Evolutionary conservation across 2,797 vertebrate species (phyloP).

Genomic region (Propithecus perrieri): DNA sequence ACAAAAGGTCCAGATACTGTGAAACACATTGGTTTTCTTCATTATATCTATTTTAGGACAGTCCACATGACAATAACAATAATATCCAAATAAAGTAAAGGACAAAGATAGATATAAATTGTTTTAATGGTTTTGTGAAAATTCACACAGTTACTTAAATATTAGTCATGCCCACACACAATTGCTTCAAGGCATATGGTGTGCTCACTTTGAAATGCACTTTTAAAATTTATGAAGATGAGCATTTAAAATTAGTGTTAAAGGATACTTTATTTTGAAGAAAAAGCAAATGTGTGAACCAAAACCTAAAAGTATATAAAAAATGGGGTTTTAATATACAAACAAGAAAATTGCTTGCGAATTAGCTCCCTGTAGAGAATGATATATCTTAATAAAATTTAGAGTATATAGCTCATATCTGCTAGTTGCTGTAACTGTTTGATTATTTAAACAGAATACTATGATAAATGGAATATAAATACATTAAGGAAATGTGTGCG

Average conservation of each 20-base stretch:
- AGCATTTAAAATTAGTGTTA: conserved; percentile 15
- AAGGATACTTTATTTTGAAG: neutral
- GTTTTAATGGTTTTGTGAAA: neutral
- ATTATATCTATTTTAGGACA: neutral
- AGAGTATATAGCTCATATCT: neutral
- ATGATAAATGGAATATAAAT: neutral
- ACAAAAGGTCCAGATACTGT: neutral
- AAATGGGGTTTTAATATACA: neutral
- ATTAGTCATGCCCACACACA: neutral
- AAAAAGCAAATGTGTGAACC: neutral
- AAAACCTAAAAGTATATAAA: neutral
- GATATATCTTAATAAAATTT: conserved; percentile 50
- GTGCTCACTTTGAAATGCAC: neutral
- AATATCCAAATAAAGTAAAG: neutral
- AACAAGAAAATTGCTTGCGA: conserved; percentile 41
- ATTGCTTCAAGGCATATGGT: neutral
- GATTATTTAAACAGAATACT: conserved; percentile 45
- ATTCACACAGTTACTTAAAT: neutral
- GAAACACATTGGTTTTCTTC: neutral
- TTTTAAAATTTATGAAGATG: neutral
- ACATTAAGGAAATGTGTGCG: neutral
- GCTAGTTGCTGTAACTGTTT: conserved; percentile 38
- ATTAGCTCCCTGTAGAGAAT: conserved; percentile 48
- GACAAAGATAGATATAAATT: neutral
- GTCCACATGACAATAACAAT: neutral